Percentiles rank a stretch among this genome's conserved stretches.
Conservation (phyloP, 2,888 invertebrate genomes). For the Meiosimyza platycephala region DNA sequence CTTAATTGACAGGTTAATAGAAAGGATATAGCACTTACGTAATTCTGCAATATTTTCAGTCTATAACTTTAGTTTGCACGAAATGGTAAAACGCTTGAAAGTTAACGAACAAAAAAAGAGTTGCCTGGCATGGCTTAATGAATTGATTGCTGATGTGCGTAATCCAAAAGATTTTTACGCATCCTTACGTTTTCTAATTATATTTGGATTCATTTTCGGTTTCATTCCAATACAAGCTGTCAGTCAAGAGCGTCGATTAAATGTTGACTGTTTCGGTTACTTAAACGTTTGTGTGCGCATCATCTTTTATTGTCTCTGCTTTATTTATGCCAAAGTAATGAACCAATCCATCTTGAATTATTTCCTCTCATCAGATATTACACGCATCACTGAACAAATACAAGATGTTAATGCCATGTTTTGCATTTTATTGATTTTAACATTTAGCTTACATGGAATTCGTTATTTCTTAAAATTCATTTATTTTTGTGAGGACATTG, state of each 20-base stretch:
- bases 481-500: constrained; percentile 46
- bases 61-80: too few species aligned
- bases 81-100: too few species aligned
- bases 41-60: too few species aligned
- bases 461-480: constrained; percentile 46
- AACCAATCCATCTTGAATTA: constrained; percentile 50
- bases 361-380: constrained; percentile 53
- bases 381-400: constrained; percentile 52
- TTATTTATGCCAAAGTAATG: constrained; percentile 40
- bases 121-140: not conserved
- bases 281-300: constrained; percentile 48
- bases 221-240: constrained; percentile 52
- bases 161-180: constrained; percentile 55
- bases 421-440: constrained; percentile 49
- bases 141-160: constrained; percentile 34
- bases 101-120: not conserved
- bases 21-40: too few species aligned
- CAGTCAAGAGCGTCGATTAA: constrained; percentile 31
- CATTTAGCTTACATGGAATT: constrained; percentile 45
- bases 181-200: constrained; percentile 51
- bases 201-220: constrained; percentile 50
- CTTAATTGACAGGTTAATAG: too few species aligned
- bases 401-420: constrained; percentile 57
- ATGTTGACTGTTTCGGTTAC: constrained; percentile 46
- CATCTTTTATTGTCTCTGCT: constrained; percentile 44